Conservation (phyloP, 2,888 invertebrate species). For the Hanleya hanleyi region DNA sequence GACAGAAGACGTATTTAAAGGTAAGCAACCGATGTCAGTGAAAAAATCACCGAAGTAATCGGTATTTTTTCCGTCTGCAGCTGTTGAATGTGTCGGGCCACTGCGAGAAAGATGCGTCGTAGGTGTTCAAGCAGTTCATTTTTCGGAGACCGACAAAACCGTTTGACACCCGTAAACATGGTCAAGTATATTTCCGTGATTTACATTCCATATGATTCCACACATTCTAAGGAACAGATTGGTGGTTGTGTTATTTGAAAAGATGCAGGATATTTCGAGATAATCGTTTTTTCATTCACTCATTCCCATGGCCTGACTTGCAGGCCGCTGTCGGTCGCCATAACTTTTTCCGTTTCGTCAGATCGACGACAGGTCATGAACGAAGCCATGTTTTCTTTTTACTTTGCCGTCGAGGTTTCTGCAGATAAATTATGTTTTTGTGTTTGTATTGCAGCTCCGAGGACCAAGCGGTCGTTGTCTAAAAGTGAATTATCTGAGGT, state of each 20-base stretch:
- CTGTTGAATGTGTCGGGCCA: background rate
- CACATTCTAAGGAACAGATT: background rate
- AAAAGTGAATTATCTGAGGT: constrained; percentile 52
- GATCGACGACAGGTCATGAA: too few species aligned
- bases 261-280: too few species aligned
- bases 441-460: constrained; percentile 45
- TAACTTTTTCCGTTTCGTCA: background rate
- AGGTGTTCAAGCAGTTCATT: background rate
- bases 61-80: constrained; percentile 1
- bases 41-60: background rate
- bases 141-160: too few species aligned
- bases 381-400: background rate
- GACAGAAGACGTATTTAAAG: constrained; percentile 60
- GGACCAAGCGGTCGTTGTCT: constrained; percentile 41
- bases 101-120: background rate
- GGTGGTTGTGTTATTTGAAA: too few species aligned
- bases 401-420: background rate
- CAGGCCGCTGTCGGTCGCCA: too few species aligned
- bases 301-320: too few species aligned
- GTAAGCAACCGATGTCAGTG: constrained; percentile 28
- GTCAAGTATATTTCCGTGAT: background rate
- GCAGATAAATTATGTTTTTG: background rate
- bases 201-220: background rate
- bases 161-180: background rate
- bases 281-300: constrained; percentile 7